Base-by-base conservation (phyloP, 2,797 vertebrate species). In the Alfaro cultratus region DNA sequence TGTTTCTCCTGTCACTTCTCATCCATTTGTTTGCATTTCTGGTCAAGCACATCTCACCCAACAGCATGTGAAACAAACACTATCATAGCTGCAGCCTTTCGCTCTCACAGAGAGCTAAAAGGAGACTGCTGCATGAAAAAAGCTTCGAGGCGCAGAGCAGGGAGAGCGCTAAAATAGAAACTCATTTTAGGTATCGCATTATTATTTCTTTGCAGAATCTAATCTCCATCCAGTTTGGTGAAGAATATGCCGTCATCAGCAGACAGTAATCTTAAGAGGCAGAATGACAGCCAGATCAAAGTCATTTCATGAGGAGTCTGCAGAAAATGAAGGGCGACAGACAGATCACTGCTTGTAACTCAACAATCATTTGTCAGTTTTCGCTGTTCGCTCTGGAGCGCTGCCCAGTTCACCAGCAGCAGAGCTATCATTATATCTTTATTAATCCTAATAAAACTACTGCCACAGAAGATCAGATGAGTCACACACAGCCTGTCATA, bases 381-480 rank as follows among this genome's bases (percentile, higher is more conserved):
- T 80, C 89, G 82, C 55, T 29, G 43, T 91, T 91, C 80, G 26
- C 81, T 74, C 75, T 91, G 89, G 88, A 91, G 75, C 1, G 12
- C 15, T 31, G 83, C 91, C 91, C 92, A 78, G 86, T 82, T 73
- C 86, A 89, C 47, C 90, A 78, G 39, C 75, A 85, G 70, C 43
- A 86, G 81, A 47, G 57, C 88, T 88, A 88, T 94, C 85, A 91
- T 90, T 88, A 87, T 62, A 89, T 91, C 91, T 90, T 87, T 86
- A 92, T 87, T 93, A 87, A 89, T 80, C 82, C 79, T 75, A 87
- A 90, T 90, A 68, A 85, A 86, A 85, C 39, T n/a, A 72, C 81
- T 90, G 88, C 71, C 90, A 88, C 76, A 79, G 68, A 49, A 74
- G 82, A 87, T 82, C 47, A 78, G 45, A 78, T 89, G 89, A 93